Conservation (phyloP, 2,113 vertebrate genomes). For the Onychostruthus taczanowskii region DNA sequence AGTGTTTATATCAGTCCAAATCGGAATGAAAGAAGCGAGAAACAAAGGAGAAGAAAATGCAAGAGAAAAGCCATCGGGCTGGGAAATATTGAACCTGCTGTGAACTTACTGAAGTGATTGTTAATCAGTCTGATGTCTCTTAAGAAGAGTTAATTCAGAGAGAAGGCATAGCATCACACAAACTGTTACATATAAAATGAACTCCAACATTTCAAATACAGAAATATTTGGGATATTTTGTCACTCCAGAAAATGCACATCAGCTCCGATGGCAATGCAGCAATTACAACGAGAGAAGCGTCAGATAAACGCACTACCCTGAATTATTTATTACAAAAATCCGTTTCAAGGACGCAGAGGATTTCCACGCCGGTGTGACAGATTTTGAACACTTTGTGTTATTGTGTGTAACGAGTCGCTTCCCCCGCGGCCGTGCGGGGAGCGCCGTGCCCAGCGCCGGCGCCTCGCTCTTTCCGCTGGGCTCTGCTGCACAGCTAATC, state of each 20-base stretch:
- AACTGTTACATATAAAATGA: rapidly evolving
- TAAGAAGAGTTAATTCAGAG: not conserved
- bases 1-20: not conserved
- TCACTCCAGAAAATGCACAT: not conserved
- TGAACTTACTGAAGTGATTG: not conserved
- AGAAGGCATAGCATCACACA: not conserved
- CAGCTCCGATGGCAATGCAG: rapidly evolving
- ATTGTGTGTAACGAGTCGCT: rapidly evolving
- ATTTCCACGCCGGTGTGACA: rapidly evolving
- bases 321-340: not conserved
- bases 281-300: rapidly evolving
- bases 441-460: not conserved
- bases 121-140: not conserved
- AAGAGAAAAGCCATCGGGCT: not conserved
- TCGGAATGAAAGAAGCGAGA: not conserved
- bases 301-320: not conserved
- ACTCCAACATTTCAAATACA: not conserved
- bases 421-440: not conserved
- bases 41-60: not conserved
- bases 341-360: not conserved
- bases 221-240: not conserved
- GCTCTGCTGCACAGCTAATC: slow-evolving; percentile 82
- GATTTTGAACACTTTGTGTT: rapidly evolving
- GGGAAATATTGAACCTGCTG: not conserved
- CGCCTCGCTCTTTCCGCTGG: slow-evolving; percentile 61